Evolutionary conservation across 2,797 vertebrate genomes (phyloP), one percentile per base, ranked within the genome.

Genomic region (Lepilemur ruficaudatus): DNA sequence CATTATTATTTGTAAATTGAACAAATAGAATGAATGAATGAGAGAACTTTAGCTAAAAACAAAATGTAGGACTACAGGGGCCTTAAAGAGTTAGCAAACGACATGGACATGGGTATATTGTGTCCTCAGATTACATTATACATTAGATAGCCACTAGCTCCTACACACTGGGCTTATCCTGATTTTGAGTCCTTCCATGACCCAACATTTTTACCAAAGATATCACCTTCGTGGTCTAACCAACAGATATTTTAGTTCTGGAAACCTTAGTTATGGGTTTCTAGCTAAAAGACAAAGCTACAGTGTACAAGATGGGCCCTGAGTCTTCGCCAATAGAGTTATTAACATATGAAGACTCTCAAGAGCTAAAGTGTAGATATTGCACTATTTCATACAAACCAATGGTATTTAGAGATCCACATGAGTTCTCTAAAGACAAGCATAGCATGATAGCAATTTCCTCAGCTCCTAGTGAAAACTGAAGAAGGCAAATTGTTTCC

Each of bases 401-500:
- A 52, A n/a, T 61, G 61, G 55, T 83, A 86, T 93, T 89, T 92
- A 82, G 61, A 95, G 69, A 82, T 85, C 75, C 30, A 81, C 32
- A 67, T 91, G 67, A 90, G 87, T 97, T 93, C 50, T 95, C 67
- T 90, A 59, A 90, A 92, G 75, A 94, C 41, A 76, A 89, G 41
- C 59, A 5, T 23, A 96, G 61, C 41, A 57, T 43, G 25, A 72
- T 93, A 88, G 92, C 96, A 95, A 96, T 92, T 93, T 96, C 80
- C 50, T 94, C 9, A 73, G 52, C 46, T 96, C n/a, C 59, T 70
- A 88, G 25, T 91, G 52, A 94, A 89, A 93, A 89, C 59, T 85
- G 79, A 97, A 90, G 38, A 91, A 94, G 38, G 38, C 28, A 95
- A 92, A 97, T 85, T 82, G 80, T 89, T 98, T 96, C 41, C 78